These are phyloP conservation scores for Xestia rhomboidea DNA, from an alignment of 2,888 invertebrate genomes.

Conservation along the genomic window DNA sequence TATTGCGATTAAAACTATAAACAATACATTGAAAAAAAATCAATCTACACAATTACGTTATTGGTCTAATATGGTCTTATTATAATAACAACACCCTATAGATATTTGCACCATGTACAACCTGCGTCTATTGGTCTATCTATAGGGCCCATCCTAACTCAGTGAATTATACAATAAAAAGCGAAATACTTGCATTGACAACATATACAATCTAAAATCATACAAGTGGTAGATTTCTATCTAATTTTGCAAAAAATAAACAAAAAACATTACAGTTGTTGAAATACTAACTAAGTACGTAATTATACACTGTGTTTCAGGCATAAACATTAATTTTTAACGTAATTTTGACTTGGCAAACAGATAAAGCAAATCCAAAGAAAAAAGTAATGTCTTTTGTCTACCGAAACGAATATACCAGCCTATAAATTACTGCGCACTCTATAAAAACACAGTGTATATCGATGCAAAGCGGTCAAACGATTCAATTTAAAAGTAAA, in stretches of 20 bases:
- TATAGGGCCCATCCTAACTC: not conserved
- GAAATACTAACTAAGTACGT: not conserved
- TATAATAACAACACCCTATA: not conserved
- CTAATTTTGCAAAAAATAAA: not conserved
- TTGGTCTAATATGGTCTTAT: not conserved
- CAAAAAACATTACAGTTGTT: not conserved
- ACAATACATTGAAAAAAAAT: not conserved
- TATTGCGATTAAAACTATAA: not conserved
- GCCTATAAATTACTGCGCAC: not conserved
- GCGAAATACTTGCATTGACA: not conserved
- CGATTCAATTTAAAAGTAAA: not conserved
- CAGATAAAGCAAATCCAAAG: not conserved
- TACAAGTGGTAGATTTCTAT: not conserved
- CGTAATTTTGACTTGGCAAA: not conserved
- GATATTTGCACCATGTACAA: slow-evolving; percentile 1
- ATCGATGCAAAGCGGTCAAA: not conserved
- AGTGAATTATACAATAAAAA: slow-evolving; percentile 3
- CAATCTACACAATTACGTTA: not conserved
- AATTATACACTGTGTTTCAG: not conserved
- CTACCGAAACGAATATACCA: not conserved
- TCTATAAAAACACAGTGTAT: not conserved
- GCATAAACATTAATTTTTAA: not conserved
- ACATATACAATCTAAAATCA: slow-evolving; percentile 6
- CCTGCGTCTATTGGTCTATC: not conserved
- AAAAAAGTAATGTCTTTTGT: not conserved